These are phyloP conservation scores for Cyphotilapia sp. DNA, from an alignment of 2,113 vertebrate genomes.

Conservation along the genomic window DNA sequence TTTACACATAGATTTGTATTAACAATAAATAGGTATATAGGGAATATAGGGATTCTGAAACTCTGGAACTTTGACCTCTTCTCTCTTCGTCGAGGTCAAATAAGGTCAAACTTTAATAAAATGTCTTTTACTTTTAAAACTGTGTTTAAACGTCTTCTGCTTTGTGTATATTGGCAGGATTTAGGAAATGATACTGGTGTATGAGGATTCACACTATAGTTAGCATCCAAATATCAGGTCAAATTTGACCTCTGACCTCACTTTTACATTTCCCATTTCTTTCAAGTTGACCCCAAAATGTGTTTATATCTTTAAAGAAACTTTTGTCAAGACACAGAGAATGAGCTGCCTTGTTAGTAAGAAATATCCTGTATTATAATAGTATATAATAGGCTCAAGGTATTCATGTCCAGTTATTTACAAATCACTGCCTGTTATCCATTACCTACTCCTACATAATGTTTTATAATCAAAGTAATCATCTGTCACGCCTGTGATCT, in stretches of 20 bases:
- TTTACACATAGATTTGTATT: neutral
- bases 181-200: neutral
- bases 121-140: neutral
- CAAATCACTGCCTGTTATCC: neutral
- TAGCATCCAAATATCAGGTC: neutral
- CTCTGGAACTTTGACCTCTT: neutral
- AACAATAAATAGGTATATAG: neutral
- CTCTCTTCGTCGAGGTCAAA: neutral
- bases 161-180: neutral
- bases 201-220: neutral
- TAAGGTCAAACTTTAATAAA: neutral
- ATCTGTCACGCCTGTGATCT: neutral
- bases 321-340: neutral
- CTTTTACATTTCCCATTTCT: neutral
- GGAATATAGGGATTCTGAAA: neutral
- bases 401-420: neutral
- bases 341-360: neutral
- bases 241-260: neutral
- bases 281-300: neutral
- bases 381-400: neutral
- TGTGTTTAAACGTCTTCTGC: neutral
- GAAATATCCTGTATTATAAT: neutral
- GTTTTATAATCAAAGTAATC: neutral
- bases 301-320: neutral
- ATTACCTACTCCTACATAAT: neutral